Evolutionary conservation across 2,113 vertebrate species (phyloP).

Genomic region (Pavo muticus): DNA sequence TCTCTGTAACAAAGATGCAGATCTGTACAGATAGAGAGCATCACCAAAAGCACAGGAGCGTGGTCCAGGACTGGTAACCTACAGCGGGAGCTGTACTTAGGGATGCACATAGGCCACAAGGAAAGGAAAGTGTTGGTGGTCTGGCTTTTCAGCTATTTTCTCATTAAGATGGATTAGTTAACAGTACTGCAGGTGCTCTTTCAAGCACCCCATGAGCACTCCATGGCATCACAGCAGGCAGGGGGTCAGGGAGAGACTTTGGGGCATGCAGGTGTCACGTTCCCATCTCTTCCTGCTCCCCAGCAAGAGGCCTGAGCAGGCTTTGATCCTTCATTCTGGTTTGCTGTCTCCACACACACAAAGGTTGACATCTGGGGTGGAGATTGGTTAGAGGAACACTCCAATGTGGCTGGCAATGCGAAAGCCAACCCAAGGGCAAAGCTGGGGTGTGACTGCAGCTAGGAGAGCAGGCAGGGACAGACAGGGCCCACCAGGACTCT

Average conservation of each 20-base stretch:
- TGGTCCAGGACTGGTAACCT: neutral
- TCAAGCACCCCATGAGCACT: rapidly evolving
- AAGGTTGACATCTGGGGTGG: neutral
- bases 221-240: rapidly evolving
- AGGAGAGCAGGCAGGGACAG: neutral
- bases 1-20: rapidly evolving
- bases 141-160: neutral
- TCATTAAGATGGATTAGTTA: neutral
- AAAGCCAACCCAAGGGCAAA: neutral
- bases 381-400: neutral
- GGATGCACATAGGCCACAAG: rapidly evolving
- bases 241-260: rapidly evolving
- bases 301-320: no score
- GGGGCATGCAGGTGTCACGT: neutral
- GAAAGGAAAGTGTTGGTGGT: neutral
- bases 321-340: neutral
- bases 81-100: rapidly evolving
- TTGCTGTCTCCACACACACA: neutral
- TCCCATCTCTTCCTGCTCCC: no score
- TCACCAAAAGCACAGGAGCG: rapidly evolving
- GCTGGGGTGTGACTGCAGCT: neutral
- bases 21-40: rapidly evolving
- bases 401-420: neutral
- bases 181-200: neutral
- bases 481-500: neutral